These are phyloP conservation scores for Mormyrus proboscirostris DNA, from an alignment of 2,797 vertebrate species.

Conservation along the genomic window DNA sequence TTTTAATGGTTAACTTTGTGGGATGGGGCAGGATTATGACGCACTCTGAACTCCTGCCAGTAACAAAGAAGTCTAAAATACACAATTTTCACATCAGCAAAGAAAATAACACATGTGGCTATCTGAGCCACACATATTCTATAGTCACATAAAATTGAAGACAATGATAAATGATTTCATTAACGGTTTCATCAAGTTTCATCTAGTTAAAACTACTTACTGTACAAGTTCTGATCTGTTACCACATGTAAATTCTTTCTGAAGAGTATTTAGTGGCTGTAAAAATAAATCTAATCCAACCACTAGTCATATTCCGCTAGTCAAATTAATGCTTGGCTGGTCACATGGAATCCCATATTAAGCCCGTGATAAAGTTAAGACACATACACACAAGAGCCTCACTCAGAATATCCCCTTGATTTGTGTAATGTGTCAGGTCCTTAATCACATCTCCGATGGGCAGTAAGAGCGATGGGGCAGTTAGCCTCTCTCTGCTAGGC, in stretches of 20 bases:
- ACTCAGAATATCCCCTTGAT: not conserved
- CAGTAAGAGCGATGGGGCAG: not conserved
- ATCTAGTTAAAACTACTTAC: not conserved
- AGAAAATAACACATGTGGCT: constrained; percentile 3
- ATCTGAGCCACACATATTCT: not conserved
- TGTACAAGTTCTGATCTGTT: not conserved
- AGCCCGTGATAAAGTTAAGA: not conserved
- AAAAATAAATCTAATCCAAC: not conserved
- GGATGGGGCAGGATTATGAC: not conserved
- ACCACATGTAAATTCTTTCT: not conserved
- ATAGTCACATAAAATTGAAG: not conserved
- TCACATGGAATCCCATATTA: not conserved
- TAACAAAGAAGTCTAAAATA: not conserved
- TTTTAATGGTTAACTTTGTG: constrained; percentile 19
- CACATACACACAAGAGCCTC: not conserved
- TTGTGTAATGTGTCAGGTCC: not conserved
- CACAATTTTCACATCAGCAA: constrained; percentile 11
- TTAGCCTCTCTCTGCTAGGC: not conserved
- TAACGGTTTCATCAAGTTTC: not conserved
- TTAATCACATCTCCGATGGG: not conserved
- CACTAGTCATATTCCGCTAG: not conserved
- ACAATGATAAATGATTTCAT: not conserved
- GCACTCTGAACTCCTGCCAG: constrained; percentile 2
- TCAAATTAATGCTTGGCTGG: not conserved
- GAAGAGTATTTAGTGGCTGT: not conserved